A percentile compares a stretch with the other conserved stretches of the same genome.
Evolutionary conservation across 2,888 invertebrate genomes (phyloP).

Genomic region (Lasioglossum vierecki): DNA sequence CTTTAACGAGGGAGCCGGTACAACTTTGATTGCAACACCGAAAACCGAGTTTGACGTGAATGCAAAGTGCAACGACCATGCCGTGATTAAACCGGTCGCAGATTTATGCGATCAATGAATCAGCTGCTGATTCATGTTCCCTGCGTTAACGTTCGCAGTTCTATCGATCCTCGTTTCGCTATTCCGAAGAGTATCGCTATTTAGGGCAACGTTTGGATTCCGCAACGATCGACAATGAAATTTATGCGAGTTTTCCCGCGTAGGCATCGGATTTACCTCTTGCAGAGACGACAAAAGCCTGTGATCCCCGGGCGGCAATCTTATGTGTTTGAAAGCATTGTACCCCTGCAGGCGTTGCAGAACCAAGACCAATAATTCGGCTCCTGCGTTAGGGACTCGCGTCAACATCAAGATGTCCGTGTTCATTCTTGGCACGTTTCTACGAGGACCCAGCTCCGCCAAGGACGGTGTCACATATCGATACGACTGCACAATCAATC

Average conservation of each 20-base stretch:
- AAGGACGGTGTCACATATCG: conserved; percentile 85
- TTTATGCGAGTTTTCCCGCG: background rate
- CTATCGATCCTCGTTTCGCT: background rate
- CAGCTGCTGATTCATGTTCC: conserved; percentile 43
- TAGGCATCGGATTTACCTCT: conserved; percentile 81
- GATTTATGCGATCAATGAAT: conserved; percentile 47
- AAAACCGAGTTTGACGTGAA: conserved; percentile 43
- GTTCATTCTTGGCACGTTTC: conserved; percentile 84
- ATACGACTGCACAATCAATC: conserved; percentile 61
- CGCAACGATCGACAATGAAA: background rate
- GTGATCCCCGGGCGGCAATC: conserved; percentile 82
- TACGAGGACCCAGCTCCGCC: conserved; percentile 83
- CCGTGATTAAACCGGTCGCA: conserved; percentile 21
- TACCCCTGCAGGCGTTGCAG: conserved; percentile 86
- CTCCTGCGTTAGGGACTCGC: conserved; percentile 86
- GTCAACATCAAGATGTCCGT: conserved; percentile 86
- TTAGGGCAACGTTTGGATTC: background rate
- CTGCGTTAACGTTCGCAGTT: conserved; percentile 10
- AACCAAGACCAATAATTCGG: conserved; percentile 86
- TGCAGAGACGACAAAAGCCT: conserved; percentile 77
- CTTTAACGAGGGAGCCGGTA: conserved; percentile 38
- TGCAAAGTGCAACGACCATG: conserved; percentile 44
- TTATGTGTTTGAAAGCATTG: conserved; percentile 86
- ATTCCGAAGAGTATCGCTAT: background rate
- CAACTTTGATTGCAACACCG: conserved; percentile 55